Evolutionary conservation across 1,140 invertebrate species (phyloP).

Genomic region (Diplogasteroides magnus): DNA sequence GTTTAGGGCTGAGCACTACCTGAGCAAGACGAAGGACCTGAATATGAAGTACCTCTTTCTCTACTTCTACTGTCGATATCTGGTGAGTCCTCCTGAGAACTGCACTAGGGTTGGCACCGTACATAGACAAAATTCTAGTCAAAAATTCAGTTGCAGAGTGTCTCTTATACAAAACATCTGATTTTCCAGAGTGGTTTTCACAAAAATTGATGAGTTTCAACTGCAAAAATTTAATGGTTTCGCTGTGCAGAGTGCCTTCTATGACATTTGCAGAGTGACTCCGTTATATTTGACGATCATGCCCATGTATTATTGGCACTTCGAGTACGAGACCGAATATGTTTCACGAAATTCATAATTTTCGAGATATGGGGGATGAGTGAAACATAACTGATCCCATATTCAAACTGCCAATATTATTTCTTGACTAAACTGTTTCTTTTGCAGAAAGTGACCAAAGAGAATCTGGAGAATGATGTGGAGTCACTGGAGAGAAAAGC

Average conservation of each 20-base stretch:
- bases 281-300: too few relatives aligned
- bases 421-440: not conserved
- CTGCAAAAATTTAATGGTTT: too few relatives aligned
- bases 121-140: not conserved
- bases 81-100: slow-evolving; percentile 14
- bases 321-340: too few relatives aligned
- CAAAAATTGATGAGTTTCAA: too few relatives aligned
- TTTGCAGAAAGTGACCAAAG: slow-evolving; percentile 4
- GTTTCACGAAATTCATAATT: too few relatives aligned
- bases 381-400: too few relatives aligned
- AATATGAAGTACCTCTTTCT: slow-evolving; percentile 10
- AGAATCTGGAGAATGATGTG: slow-evolving; percentile 15
- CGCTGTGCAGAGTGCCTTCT: too few relatives aligned
- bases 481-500: slow-evolving; percentile 14
- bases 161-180: too few relatives aligned
- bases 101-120: not conserved
- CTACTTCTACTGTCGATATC: slow-evolving; percentile 26
- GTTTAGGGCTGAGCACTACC: slow-evolving; percentile 14
- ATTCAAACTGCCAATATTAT: too few relatives aligned
- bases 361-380: too few relatives aligned
- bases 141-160: slow-evolving; percentile 13
- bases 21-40: not conserved
- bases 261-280: too few relatives aligned
- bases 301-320: too few relatives aligned
- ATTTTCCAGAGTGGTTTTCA: not conserved